Evolutionary conservation across 2,797 vertebrate genomes (phyloP).

Genomic region (Betta splendens): DNA sequence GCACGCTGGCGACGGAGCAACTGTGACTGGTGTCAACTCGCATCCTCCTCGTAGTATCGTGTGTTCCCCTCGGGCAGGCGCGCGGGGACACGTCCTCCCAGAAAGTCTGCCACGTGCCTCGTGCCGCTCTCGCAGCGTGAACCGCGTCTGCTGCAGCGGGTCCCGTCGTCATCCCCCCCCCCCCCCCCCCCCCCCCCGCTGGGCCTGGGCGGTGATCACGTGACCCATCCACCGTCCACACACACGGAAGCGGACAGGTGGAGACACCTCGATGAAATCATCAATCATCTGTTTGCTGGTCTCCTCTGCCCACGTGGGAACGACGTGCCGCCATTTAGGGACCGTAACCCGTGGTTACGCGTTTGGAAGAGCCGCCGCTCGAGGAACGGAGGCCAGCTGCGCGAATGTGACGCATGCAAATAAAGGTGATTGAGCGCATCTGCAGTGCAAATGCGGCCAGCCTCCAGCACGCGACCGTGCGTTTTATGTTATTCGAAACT

Average conservation of each 20-base stretch:
- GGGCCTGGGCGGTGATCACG: slow-evolving; percentile 37
- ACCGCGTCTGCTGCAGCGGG: slow-evolving; percentile 66
- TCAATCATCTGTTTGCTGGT: slow-evolving; percentile 1
- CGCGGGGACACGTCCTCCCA: slow-evolving; percentile 47
- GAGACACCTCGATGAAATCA: too few relatives aligned
- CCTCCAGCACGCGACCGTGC: slow-evolving; percentile 29
- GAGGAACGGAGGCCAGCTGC: slow-evolving; percentile 62
- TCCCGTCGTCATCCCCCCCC: slow-evolving; percentile 49
- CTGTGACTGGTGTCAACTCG: slow-evolving; percentile 79
- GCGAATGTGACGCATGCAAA: slow-evolving; percentile 59
- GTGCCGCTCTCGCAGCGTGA: slow-evolving; percentile 44
- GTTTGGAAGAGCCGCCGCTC: slow-evolving; percentile 18
- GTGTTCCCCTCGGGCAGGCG: slow-evolving; percentile 73
- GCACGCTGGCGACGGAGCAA: slow-evolving; percentile 66
- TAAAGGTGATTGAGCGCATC: slow-evolving; percentile 61
- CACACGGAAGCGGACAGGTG: too few relatives aligned
- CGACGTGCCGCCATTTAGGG: slow-evolving; percentile 6
- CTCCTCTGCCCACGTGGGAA: slow-evolving; percentile 4
- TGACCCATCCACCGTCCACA: too few relatives aligned
- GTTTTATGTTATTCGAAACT: slow-evolving; percentile 49
- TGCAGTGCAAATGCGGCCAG: slow-evolving; percentile 54
- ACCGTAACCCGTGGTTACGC: slow-evolving; percentile 48
- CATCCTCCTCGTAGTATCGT: slow-evolving; percentile 75
- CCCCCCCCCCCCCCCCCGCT: slow-evolving; percentile 41
- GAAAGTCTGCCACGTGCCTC: slow-evolving; percentile 64